Percentiles rank a stretch among this genome's conserved stretches.
phyloP scores from a whole-genome alignment of 2,888 invertebrate genomes.

The Phragmatobia fuliginosa region DNA sequence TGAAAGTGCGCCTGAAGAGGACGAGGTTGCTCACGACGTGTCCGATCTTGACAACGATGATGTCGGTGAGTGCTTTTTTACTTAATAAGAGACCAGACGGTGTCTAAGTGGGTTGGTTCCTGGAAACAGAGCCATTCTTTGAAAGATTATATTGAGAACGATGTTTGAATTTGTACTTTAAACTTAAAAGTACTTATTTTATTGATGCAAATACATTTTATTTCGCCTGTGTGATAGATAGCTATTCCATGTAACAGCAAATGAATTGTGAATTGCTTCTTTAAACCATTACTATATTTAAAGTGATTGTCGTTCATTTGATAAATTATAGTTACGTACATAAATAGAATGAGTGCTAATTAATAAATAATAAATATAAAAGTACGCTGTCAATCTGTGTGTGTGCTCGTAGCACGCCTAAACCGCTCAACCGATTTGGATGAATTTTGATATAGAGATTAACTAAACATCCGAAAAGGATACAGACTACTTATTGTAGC shows the following conservation, averaged over 20 bases:
- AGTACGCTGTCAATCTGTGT: no score
- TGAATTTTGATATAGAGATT: no score
- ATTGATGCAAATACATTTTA: background rate
- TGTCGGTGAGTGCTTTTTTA: conserved; percentile 76
- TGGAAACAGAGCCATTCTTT: conserved; percentile 13
- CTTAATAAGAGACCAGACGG: conserved; percentile 11
- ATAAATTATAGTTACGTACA: no score
- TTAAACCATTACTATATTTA: no score
- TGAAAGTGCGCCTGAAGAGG: conserved; percentile 92
- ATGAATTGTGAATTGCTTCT: background rate
- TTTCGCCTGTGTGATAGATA: background rate
- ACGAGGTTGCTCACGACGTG: conserved; percentile 89
- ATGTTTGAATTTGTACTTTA: background rate
- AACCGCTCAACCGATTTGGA: no score
- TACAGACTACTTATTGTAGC: no score
- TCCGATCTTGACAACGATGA: conserved; percentile 83
- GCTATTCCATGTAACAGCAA: background rate
- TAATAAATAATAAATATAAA: no score
- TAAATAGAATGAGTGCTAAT: no score
- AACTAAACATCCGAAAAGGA: no score
- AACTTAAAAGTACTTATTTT: background rate
- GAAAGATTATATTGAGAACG: conserved; percentile 5
- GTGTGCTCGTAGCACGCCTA: no score
- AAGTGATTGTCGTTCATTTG: no score
- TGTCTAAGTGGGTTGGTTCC: background rate